A percentile compares a stretch with the other conserved stretches of the same genome.
These are phyloP conservation scores for Drosophila kepulauana DNA, from an alignment of 1,140 invertebrate genomes.

Conservation along the genomic window DNA sequence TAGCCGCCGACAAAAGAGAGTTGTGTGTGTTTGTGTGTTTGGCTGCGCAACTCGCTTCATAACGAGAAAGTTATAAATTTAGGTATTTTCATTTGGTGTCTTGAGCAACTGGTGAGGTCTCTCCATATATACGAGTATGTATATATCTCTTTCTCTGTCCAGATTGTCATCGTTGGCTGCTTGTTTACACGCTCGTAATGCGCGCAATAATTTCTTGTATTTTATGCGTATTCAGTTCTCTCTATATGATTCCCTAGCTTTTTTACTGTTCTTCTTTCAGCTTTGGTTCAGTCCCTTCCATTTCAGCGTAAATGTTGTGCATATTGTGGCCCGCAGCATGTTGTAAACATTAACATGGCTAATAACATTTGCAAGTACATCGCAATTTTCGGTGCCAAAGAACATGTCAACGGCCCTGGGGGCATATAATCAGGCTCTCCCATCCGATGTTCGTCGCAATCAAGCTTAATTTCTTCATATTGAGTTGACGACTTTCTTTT, in stretches of 20 bases:
- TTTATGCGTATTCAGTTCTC: conserved; percentile 9
- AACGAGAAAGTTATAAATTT: conserved; percentile 84
- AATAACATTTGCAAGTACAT: conserved; percentile 64
- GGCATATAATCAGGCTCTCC: conserved; percentile 56
- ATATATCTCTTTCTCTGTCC: too few species aligned
- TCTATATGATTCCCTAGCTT: conserved; percentile 21
- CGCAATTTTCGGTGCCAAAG: conserved; percentile 44
- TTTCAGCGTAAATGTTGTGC: conserved; percentile 46
- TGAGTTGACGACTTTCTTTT: conserved; percentile 66
- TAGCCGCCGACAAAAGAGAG: conserved; percentile 78
- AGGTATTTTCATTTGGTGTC: conserved; percentile 67
- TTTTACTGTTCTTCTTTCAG: background rate
- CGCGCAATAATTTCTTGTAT: conserved; percentile 59
- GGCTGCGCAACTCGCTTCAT: conserved; percentile 44
- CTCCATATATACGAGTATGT: background rate
- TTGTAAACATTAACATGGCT: conserved; percentile 80
- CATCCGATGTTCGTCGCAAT: conserved; percentile 26
- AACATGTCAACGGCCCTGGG: conserved; percentile 73
- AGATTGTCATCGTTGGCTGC: conserved; percentile 70
- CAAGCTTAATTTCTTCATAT: conserved; percentile 74
- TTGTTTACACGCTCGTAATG: conserved; percentile 79
- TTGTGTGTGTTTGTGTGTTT: background rate
- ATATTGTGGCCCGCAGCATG: conserved; percentile 75
- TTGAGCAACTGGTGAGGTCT: conserved; percentile 66
- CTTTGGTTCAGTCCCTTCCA: background rate